phyloP scores from a whole-genome alignment of 2,797 vertebrate species.

The Aphelocoma californica region DNA sequence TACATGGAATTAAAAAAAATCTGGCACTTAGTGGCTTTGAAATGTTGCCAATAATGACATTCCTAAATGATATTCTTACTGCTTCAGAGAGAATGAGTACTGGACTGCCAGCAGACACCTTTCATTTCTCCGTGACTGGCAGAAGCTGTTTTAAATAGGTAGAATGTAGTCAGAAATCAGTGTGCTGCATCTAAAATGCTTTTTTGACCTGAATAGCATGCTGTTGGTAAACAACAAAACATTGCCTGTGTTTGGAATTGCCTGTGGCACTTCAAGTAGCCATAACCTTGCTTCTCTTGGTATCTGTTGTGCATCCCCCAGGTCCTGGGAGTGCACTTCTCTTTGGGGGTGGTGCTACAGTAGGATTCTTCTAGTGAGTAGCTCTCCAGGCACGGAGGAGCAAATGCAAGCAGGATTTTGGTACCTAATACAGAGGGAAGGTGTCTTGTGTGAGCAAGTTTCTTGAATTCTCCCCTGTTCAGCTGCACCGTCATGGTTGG shows the following conservation, averaged over 20 bases:
- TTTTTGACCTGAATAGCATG: conserved; percentile 1
- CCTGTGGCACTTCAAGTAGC: background rate
- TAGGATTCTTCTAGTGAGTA: background rate
- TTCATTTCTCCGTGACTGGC: background rate
- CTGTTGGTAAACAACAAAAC: background rate
- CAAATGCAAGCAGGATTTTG: background rate
- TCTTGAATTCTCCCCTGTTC: background rate
- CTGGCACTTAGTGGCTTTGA: background rate
- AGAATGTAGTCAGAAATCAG: background rate
- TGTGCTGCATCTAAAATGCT: background rate
- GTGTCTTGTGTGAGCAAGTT: background rate
- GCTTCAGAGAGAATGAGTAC: background rate
- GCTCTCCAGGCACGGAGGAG: background rate
- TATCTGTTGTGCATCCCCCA: background rate
- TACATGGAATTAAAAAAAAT: background rate
- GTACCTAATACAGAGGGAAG: background rate
- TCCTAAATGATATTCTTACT: conserved; percentile 34
- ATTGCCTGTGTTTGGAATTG: background rate
- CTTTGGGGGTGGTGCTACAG: background rate
- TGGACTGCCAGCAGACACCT: background rate
- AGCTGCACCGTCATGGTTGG: no score
- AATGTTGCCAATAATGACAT: conserved; percentile 11
- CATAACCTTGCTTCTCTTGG: background rate
- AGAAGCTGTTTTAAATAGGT: conserved; percentile 16
- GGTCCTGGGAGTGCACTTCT: background rate